Evolutionary conservation across 2,888 invertebrate species (phyloP).

Genomic region (Ectobius pallidus): DNA sequence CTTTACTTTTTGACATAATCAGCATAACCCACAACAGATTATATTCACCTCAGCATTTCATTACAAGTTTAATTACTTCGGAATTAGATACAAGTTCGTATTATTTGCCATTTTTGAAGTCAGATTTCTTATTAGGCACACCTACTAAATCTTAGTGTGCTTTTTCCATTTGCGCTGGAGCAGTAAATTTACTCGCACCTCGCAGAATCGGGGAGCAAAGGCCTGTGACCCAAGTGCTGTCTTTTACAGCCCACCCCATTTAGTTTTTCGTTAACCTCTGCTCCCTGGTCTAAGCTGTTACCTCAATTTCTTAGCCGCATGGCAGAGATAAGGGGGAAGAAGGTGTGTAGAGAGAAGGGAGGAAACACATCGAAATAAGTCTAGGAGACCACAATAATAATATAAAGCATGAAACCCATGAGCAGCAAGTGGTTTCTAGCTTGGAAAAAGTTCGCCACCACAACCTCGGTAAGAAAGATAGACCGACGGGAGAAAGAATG

Average conservation of each 20-base stretch:
- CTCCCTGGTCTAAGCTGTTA: constrained; percentile 2
- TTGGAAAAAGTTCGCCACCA: neutral
- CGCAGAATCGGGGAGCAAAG: neutral
- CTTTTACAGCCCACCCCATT: neutral
- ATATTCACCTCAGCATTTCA: too few species aligned
- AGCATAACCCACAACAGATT: too few species aligned
- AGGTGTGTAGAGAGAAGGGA: neutral
- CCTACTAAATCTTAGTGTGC: too few species aligned
- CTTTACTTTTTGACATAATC: too few species aligned
- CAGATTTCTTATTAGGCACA: too few species aligned
- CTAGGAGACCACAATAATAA: neutral
- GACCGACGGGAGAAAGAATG: neutral
- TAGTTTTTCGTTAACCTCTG: neutral
- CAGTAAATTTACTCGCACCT: neutral
- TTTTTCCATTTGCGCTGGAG: neutral
- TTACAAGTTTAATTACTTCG: too few species aligned
- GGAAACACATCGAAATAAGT: constrained; percentile 12
- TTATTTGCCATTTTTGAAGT: too few species aligned
- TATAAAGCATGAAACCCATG: neutral
- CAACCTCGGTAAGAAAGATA: too few species aligned
- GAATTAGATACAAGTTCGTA: too few species aligned
- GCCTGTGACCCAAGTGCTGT: neutral
- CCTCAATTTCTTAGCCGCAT: neutral
- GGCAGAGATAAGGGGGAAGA: neutral
- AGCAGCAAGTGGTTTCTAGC: constrained; percentile 10